Conservation (phyloP, 2,113 vertebrate species). For the Megaceryle maxima region DNA sequence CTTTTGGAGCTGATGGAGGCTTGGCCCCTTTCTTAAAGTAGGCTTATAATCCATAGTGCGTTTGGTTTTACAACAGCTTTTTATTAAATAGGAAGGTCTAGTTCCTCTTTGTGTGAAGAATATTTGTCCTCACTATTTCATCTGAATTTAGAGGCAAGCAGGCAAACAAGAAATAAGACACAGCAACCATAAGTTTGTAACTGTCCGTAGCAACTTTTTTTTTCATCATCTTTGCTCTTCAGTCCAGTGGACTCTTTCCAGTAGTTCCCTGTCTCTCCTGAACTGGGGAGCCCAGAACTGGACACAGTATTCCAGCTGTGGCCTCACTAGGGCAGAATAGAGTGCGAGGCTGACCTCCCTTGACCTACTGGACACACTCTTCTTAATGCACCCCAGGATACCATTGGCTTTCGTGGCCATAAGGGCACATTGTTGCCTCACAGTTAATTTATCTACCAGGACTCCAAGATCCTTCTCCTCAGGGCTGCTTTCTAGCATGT, state of each 20-base stretch:
- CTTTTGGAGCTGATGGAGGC: not conserved
- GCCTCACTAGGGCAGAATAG: too few relatives aligned
- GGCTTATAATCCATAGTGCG: not conserved
- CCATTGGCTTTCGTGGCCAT: too few relatives aligned
- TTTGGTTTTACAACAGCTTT: not conserved
- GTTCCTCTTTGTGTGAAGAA: not conserved
- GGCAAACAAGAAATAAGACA: not conserved
- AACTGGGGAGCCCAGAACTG: too few relatives aligned
- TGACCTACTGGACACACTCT: too few relatives aligned
- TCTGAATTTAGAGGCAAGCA: not conserved
- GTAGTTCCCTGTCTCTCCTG: too few relatives aligned
- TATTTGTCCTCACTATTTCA: not conserved
- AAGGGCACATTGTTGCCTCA: too few relatives aligned
- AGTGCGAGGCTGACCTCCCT: too few relatives aligned
- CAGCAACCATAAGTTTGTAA: not conserved
- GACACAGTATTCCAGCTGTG: too few relatives aligned
- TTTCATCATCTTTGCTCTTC: not conserved
- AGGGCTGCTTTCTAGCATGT: too few relatives aligned
- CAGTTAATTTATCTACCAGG: too few relatives aligned
- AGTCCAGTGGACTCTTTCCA: not conserved
- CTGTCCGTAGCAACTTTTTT: not conserved
- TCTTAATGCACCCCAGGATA: too few relatives aligned
- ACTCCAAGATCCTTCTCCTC: too few relatives aligned
- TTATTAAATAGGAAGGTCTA: not conserved
- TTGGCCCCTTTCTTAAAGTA: not conserved